A percentile compares a stretch with the other conserved stretches of the same genome.
Conservation (phyloP, 2,888 invertebrate species). For the Agriopis marginaria region DNA sequence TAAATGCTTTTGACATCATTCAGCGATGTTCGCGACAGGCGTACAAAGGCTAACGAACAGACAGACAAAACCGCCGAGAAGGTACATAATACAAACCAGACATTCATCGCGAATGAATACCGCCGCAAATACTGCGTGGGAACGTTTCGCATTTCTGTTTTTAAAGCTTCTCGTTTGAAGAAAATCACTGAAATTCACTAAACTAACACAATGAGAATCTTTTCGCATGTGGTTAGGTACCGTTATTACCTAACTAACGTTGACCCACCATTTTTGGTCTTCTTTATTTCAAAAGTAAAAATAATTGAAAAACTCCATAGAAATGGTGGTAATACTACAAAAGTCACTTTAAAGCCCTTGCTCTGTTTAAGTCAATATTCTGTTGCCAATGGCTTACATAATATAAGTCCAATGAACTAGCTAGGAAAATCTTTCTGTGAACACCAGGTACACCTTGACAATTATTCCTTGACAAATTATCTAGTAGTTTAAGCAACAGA, state of each 20-base stretch:
- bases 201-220: constrained; percentile 60
- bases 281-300: background rate
- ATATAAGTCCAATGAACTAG: too few relatives aligned
- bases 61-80: constrained; percentile 67
- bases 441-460: too few relatives aligned
- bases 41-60: constrained; percentile 64
- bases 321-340: too few relatives aligned
- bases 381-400: too few relatives aligned
- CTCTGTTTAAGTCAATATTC: too few relatives aligned
- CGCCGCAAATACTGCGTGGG: constrained; percentile 73
- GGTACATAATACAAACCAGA: constrained; percentile 49
- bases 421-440: too few relatives aligned
- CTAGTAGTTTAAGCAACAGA: too few relatives aligned
- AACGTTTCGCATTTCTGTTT: constrained; percentile 63
- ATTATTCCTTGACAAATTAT: too few relatives aligned
- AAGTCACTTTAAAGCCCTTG: too few relatives aligned
- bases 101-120: constrained; percentile 64
- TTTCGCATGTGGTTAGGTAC: constrained; percentile 55
- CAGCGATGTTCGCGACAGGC: constrained; percentile 56
- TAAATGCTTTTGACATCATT: constrained; percentile 62
- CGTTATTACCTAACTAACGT: constrained; percentile 42
- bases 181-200: constrained; percentile 66
- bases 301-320: background rate
- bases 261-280: background rate
- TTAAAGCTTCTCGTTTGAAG: constrained; percentile 51